A percentile compares a stretch with the other conserved stretches of the same genome.
phyloP scores from a whole-genome alignment of 2,888 invertebrate species.

The Uropetala carovei region DNA sequence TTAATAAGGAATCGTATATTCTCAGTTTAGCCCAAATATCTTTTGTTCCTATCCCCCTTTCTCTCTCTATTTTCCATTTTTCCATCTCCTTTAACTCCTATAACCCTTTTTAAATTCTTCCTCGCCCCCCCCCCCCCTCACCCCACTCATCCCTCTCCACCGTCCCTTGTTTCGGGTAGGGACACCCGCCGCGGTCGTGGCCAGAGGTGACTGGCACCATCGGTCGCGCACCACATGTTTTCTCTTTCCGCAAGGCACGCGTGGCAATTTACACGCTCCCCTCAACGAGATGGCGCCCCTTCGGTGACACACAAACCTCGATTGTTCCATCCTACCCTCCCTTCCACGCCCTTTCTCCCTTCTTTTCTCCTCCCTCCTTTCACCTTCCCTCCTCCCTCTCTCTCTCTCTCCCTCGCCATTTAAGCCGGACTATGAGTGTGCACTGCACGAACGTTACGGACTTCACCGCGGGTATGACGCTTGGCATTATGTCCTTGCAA shows the following conservation, averaged over 20 bases:
- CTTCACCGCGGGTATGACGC: too few species aligned
- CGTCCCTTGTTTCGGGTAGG: neutral
- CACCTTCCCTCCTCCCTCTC: neutral
- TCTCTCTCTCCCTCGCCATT: too few species aligned
- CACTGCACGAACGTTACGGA: too few species aligned
- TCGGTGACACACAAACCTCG: slow-evolving; percentile 55
- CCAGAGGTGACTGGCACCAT: slow-evolving; percentile 46
- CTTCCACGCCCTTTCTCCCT: neutral
- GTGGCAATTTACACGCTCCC: slow-evolving; percentile 36
- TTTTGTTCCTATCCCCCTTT: too few species aligned
- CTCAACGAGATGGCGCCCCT: slow-evolving; percentile 7
- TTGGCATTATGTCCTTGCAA: too few species aligned
- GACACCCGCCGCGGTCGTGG: neutral
- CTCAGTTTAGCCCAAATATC: too few species aligned
- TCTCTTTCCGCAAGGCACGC: slow-evolving; percentile 54
- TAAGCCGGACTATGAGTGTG: too few species aligned
- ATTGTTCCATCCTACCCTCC: neutral
- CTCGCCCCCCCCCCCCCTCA: neutral
- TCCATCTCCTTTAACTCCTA: too few species aligned
- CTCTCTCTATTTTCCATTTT: too few species aligned
- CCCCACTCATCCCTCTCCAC: neutral
- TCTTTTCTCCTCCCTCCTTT: neutral
- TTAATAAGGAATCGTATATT: too few species aligned
- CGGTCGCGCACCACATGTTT: slow-evolving; percentile 28
- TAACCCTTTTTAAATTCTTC: too few species aligned